Base-by-base conservation (phyloP, 2,113 vertebrate genomes). In the Oreochromis tanganicae region DNA sequence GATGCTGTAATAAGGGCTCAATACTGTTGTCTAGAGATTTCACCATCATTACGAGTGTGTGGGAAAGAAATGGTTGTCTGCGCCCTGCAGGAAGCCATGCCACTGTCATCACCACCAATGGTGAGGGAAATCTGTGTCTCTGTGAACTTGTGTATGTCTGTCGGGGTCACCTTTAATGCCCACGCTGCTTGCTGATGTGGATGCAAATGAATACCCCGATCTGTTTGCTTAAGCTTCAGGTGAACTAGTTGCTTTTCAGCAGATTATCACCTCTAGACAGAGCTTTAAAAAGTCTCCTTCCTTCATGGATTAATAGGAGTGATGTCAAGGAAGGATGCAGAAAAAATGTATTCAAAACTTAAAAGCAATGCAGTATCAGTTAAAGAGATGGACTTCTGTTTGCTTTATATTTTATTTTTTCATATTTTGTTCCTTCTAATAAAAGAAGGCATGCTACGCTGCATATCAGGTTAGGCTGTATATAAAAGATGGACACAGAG, bases 21-120 rank as follows among this genome's bases (percentile, higher is more conserved):
- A 82, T 9, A 36, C 21, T 27, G 83, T 52, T 4, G 16, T 29
- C 13, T 46, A 4, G 3, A 73, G 48, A 81, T 89, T 87, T 89
- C 54, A 75, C 7, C 52, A 13, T 17, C 21, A 66, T 87, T 52
- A 83, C 6, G 2, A 19, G 57, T 43, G 82, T 48, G 85, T 82
- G 48, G 73, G 81, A 83, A n/a, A 85, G 86, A 85, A 85, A 83
- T 43, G 87, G 36, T 41, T 83, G 89, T 43, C 32, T 87, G 92
- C 71, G 43, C 80, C 80, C 75, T 6, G 85, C 85, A 87, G 90
- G 85, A 91, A 63, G 73, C 59, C 57, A 80, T 81, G 83, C 57
- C 86, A 83, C 87, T 73, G 83, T 92, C 93, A 90, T 87, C 90
- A 12, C 92, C 92, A 91, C 92, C 93, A 93, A 92, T 63, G 80